Evolutionary conservation across 2,113 vertebrate species (phyloP), one percentile per base, ranked within the genome.

Genomic region (Grammomys surdaster): DNA sequence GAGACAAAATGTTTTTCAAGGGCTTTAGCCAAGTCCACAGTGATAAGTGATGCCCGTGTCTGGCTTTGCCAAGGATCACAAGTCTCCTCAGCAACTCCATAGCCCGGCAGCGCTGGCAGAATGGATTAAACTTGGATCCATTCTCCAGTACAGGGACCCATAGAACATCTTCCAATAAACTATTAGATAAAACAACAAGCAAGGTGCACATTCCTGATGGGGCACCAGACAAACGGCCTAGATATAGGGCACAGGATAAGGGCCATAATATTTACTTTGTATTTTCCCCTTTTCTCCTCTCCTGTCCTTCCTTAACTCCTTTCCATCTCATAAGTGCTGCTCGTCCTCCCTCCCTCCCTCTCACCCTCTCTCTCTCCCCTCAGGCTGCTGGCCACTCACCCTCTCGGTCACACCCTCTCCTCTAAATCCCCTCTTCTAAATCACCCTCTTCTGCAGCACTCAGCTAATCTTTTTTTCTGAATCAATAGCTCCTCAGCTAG

Each of bases 1-100:
- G 89, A 93, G 75, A 54, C 82, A 86, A 91, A 95, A 91, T 58
- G 11, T 26, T 81, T 97, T 94, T 77, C 76, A 91, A 88, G 93
- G 43, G 70, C 58, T 93, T 89, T 77, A 58, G 36, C 84, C 73
- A 95, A 94, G 78, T 69, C 69, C 36, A 81, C n/a, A 20, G 95
- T 89, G 89, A 84, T 54, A 95, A 87, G 19, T 84, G 43, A 89
- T 80, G 75, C 51, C 89, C 75, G 94, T 24, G 91, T 89, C 60
- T 84, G n/a, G 54, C 60, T 93, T 73, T 81, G 84, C 56, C 67
- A 89, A 73, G 95, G 82, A 76, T 69, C 4, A 69, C 77, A 58
- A 82, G 73, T 88, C 70, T 90, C 40, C 78, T 51, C 48, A 87
- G 67, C 89, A 91, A 70, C 28, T 70, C 65, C 3, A 67, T 51